Evolutionary conservation across 2,113 vertebrate species (phyloP), one percentile per base, ranked within the genome.

Genomic region (Phoenicopterus ruber): DNA sequence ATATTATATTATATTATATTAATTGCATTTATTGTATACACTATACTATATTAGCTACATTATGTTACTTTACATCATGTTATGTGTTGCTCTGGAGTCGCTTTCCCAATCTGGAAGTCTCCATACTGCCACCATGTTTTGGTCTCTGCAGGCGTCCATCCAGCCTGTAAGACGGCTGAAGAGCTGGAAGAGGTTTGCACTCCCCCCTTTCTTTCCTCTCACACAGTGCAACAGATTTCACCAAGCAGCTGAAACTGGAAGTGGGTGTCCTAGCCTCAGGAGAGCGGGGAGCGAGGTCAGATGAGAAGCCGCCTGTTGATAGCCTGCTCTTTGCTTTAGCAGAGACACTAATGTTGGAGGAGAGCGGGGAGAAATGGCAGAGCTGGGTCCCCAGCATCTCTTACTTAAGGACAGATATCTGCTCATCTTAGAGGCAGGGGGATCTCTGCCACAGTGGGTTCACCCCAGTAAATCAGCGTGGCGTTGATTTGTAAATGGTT

Each of bases 261-360:
- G 10, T 47, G 55, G 8, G 24, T 38, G 44, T 77, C 50, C n/a
- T 28, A 83, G n/a, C 58, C 59, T 58, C 54, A 86, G 46, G 7
- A 78, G 55, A 49, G 50, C 4, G 0, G 0, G 36, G 46, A 89
- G 82, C 28, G 34, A 49, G 28, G 40, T 72, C 57, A 80, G 52
- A 50, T 0, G 15, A 70, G 79, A 73, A 77, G 31, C 40, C 72
- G 50, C 13, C 61, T 71, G 19, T 69, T 18, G 38, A 65, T 29
- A 78, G 31, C 34, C 21, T 55, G 26, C 42, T 93, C 61, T 74
- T 71, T 76, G n/a, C 65, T 82, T 46, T 57, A 61, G 57, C 49
- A 76, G 49, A 63, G 11, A 24, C 6, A 7, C 17, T 89, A 29
- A 34, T 0, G 0, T 21, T 40, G 21, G 34, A 58, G 36, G 17